Evolutionary conservation across 2,888 invertebrate species (phyloP), one percentile per base, ranked within the genome.

Genomic region (Sarcophaga caerulescens): DNA sequence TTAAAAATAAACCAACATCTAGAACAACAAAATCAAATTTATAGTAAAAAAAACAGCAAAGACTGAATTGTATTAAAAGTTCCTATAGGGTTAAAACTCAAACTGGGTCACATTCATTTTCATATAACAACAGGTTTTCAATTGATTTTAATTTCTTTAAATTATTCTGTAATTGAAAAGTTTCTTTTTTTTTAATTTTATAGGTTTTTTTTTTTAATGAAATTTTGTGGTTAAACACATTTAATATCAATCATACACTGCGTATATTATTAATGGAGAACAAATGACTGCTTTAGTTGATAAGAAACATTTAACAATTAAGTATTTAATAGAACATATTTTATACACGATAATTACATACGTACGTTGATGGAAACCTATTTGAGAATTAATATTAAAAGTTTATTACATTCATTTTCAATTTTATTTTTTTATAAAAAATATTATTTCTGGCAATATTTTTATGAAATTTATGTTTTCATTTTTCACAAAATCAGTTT

Each of bases 271-370:
- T 91, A 92, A 92, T 83, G 92, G 92, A 92, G 92, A 92, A 93
- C 90, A 92, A 91, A 92, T 93, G 92, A 92, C 92, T 92, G 92
- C 92, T 92, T 92, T 92, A 92, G 92, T 90, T 81, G 79, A 74
- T 89, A 89, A 89, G 89, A 81, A 85, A 68, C 68, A 85, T 78
- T 65, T 83, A 17, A 52, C 70, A 62, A 59, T 52, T 52, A 52
- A 52, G 52, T 52, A 52, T 52, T 78, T 59, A 35, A 75, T 6
- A 63, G 17, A 52, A 35, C 17, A 45, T 60, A 45, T 8, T 35
- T 35, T 35, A 35, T 35, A 35, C 35, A 35, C 2, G 35, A 35
- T 35, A 35, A 35, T 2, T 35, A 35, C 35, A 35, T 10, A 10
- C 35, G 35, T 10, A 10, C 35, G 35, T 35, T 35, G 8, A 35